Base-by-base conservation (phyloP, 2,113 vertebrate species). In the Uria lomvia region DNA sequence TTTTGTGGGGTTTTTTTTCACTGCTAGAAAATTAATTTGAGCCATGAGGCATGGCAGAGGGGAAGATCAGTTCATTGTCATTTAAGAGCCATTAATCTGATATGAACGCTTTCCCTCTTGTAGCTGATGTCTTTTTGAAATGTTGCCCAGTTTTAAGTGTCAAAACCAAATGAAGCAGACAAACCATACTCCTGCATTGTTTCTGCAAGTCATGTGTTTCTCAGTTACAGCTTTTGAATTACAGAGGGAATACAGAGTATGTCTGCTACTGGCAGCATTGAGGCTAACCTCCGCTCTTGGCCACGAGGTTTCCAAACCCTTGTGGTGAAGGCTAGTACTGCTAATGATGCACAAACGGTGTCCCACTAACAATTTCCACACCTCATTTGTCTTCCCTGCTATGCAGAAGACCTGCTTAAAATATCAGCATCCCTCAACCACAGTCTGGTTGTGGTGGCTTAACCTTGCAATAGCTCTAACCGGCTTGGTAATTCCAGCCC, bases 401-500 rank as follows among this genome's bases (percentile, higher is more conserved):
- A 1, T 75, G 87, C 70, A 73, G 65, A 95, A 78, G 73, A 72
- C 19, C 17, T 92, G 73, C 81, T 82, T 79, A 88, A 90, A 96
- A 76, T 85, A 94, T 4, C 90, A 55, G 22, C 66, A 55, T 82
- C 77, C 71, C 55, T 92, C 67, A 79, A 45, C 71, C 86, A 60
- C 58, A 73, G 45, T 77, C 84, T 96, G 87, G 63, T 79, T 74
- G 71, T 79, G 71, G 84, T 91, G 71, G 67, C 74, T 76, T 90
- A 55, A 79, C 36, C 66, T 88, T 73, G 77, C 66, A 77, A 5
- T 60, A 32, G 1, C 50, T 83, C 53, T 79, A 73, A 55, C 79
- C 74, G 45, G 49, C 32, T 82, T 58, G 94, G 94, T 95, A 95
- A 95, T 97, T 97, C 94, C 97, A 94, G 77, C 29, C 6, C 80